Evolutionary conservation across 2,888 invertebrate genomes (phyloP).

Genomic region (Orthonychiurus folsomi): DNA sequence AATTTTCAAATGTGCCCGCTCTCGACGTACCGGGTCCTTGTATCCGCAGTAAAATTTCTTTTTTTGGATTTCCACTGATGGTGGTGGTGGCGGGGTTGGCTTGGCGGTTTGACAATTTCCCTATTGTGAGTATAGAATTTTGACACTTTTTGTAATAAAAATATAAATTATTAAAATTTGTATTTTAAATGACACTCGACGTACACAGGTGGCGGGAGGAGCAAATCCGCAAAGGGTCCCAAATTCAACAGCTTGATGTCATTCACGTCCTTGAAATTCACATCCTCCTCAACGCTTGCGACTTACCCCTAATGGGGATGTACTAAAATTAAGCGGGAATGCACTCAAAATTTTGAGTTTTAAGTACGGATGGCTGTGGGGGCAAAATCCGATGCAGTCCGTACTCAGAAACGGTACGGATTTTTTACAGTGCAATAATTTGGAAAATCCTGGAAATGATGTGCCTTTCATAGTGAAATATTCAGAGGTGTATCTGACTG

Average conservation of each 20-base stretch:
- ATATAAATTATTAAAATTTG: too few species aligned
- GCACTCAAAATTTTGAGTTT: too few species aligned
- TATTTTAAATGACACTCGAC: not conserved
- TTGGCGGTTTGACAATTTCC: too few species aligned
- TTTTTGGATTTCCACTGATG: too few species aligned
- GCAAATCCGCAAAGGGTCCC: slow-evolving; percentile 10
- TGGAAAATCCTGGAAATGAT: slow-evolving; percentile 9
- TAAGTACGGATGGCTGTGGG: too few species aligned
- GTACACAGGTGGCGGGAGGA: not conserved
- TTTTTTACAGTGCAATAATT: slow-evolving; percentile 17
- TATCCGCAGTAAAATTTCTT: slow-evolving; percentile 8
- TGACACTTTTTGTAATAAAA: too few species aligned
- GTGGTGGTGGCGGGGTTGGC: too few species aligned
- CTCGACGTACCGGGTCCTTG: slow-evolving; percentile 9
- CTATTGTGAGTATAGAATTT: too few species aligned
- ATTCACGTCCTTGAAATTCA: not conserved
- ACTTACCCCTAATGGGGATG: not conserved
- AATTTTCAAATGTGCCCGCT: not conserved
- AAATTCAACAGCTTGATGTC: slow-evolving; percentile 9
- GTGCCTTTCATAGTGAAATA: slow-evolving; percentile 19
- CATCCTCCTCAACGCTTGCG: not conserved
- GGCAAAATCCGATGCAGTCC: too few species aligned
- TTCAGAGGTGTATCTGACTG: slow-evolving; percentile 21
- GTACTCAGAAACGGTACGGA: too few species aligned
- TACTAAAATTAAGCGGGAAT: too few species aligned